Percentiles rank a stretch among this genome's conserved stretches.
phyloP scores from a whole-genome alignment of 1,140 invertebrate genomes.

The Zaprionus capensis region DNA sequence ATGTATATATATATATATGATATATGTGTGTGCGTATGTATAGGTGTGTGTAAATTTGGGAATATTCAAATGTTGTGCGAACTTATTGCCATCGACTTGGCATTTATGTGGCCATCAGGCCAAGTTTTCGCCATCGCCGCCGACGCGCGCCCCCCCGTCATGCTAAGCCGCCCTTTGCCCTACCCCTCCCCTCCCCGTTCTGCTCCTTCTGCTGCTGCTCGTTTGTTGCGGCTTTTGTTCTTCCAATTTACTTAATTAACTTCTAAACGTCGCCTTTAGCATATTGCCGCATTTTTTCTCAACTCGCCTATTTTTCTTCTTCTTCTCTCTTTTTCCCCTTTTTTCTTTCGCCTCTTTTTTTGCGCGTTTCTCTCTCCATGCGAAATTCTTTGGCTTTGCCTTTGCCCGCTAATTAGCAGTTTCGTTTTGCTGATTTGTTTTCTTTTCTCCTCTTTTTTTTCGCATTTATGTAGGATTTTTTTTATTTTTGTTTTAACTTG shows the following conservation, averaged over 20 bases:
- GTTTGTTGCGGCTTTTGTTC: constrained; percentile 55
- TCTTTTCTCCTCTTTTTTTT: constrained; percentile 22
- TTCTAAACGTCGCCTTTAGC: constrained; percentile 78
- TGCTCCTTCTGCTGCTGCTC: neutral
- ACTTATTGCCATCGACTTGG: constrained; percentile 46
- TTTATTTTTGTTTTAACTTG: neutral
- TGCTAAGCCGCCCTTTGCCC: neutral
- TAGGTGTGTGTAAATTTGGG: constrained; percentile 11
- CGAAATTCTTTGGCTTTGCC: constrained; percentile 53
- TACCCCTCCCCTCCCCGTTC: too few relatives aligned
- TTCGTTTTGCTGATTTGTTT: constrained; percentile 51
- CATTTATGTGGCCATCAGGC: constrained; percentile 24
- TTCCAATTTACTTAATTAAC: constrained; percentile 78
- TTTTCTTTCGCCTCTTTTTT: constrained; percentile 19
- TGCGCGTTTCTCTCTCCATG: constrained; percentile 33
- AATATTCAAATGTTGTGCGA: constrained; percentile 56
- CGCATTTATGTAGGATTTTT: neutral
- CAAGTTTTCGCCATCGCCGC: neutral
- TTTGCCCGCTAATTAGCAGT: constrained; percentile 64
- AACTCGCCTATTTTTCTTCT: constrained; percentile 36
- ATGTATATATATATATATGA: neutral
- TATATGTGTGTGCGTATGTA: neutral
- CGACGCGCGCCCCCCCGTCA: constrained; percentile 18
- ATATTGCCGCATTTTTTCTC: constrained; percentile 50
- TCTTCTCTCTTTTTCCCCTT: constrained; percentile 19